Conservation (phyloP, 2,113 vertebrate species). For the Garra rufa region DNA sequence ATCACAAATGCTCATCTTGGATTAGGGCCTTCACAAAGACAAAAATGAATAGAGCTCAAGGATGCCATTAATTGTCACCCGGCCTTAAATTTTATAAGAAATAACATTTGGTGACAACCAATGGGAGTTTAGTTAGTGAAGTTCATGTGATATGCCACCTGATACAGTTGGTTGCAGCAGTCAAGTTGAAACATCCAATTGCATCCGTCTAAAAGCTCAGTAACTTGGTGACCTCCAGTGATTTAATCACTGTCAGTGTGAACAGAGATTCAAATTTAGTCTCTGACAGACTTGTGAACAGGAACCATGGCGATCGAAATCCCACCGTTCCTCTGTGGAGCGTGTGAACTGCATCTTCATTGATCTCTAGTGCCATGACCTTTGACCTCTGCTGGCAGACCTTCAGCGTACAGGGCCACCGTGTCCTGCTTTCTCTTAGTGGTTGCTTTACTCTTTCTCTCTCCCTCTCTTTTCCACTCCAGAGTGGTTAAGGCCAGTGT, state of each 20-base stretch:
- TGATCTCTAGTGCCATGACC: slow-evolving; percentile 60
- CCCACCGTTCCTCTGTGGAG: slow-evolving; percentile 53
- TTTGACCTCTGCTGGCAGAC: slow-evolving; percentile 58
- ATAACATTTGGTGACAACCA: neutral
- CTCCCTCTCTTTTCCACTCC: slow-evolving; percentile 19
- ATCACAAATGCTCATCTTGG: no score
- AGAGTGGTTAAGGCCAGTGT: slow-evolving; percentile 62
- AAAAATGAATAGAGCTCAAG: neutral
- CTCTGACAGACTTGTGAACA: slow-evolving; percentile 10
- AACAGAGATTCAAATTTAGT: neutral
- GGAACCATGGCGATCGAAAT: slow-evolving; percentile 39
- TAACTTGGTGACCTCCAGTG: slow-evolving; percentile 1
- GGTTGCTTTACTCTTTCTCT: slow-evolving; percentile 7
- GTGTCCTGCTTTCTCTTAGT: slow-evolving; percentile 36
- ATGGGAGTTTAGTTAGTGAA: neutral
- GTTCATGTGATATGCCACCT: slow-evolving; percentile 4
- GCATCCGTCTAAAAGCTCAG: neutral
- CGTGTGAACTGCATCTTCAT: slow-evolving; percentile 70
- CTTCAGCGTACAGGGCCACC: slow-evolving; percentile 58
- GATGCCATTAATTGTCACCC: neutral
- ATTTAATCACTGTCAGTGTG: slow-evolving; percentile 27
- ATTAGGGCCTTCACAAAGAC: no score
- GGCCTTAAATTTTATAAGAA: neutral
- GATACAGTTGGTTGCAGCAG: neutral
- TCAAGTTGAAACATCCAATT: neutral